These are phyloP conservation scores for crab-eating macaque (Macaca fascicularis) DNA, from an alignment of 2,113 vertebrate species.

Conservation along the genomic window DNA sequence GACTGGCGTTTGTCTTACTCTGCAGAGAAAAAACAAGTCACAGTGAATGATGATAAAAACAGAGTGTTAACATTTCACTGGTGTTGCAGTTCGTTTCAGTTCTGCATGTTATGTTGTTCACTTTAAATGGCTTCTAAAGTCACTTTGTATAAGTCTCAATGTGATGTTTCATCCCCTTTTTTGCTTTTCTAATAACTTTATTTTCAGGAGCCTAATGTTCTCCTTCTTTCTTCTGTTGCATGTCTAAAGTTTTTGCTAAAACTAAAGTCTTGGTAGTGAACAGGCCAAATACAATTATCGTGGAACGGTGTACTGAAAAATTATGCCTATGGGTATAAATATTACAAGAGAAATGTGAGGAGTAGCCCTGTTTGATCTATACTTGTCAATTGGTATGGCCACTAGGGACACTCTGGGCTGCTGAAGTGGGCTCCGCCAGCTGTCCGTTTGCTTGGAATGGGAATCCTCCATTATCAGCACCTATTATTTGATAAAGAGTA, in stretches of 20 bases:
- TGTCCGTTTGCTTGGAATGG: background rate
- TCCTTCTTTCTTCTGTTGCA: conserved; percentile 31
- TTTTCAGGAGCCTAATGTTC: conserved; percentile 60
- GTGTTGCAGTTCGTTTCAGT: background rate
- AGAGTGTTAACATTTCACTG: background rate
- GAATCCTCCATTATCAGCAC: background rate
- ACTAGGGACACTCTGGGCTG: background rate
- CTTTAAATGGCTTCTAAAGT: conserved; percentile 51
- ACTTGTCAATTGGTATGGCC: background rate
- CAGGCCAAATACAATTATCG: conserved; percentile 52
- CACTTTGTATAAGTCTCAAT: conserved; percentile 50
- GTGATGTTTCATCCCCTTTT: conserved; percentile 36
- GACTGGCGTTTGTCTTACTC: background rate
- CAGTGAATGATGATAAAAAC: background rate
- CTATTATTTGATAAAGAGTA: background rate
- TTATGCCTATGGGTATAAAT: conserved; percentile 39
- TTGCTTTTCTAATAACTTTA: conserved; percentile 58
- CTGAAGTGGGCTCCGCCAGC: background rate
- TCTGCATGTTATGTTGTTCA: background rate
- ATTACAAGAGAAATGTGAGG: background rate
- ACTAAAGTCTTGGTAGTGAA: conserved; percentile 43
- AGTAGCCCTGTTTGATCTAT: background rate
- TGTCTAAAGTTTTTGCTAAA: conserved; percentile 70
- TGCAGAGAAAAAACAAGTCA: background rate
- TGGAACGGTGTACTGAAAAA: conserved; percentile 50